Conservation (phyloP, 2,888 invertebrate species). For the Ditula angustiorana region DNA sequence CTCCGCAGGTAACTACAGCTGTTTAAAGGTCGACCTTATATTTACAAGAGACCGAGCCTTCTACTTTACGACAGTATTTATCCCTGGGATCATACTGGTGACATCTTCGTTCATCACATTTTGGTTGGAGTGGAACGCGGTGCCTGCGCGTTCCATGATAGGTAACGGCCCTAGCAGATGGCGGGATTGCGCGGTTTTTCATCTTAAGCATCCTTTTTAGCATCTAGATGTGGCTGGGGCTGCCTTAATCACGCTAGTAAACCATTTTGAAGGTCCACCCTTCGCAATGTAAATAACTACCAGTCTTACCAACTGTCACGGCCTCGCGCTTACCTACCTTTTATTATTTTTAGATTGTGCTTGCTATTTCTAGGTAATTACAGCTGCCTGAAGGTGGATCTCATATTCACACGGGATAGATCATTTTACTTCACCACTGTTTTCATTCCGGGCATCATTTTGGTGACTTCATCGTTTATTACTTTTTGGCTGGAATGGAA, state of each 20-base stretch:
- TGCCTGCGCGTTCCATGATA: constrained; percentile 95
- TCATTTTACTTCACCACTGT: constrained; percentile 99
- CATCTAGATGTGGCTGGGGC: constrained; percentile 75
- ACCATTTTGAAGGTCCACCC: constrained; percentile 62
- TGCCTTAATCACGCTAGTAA: constrained; percentile 76
- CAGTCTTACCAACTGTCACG: constrained; percentile 38
- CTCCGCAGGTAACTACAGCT: constrained; percentile 94
- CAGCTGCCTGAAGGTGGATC: constrained; percentile 97
- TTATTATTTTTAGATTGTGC: constrained; percentile 74
- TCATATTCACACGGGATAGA: constrained; percentile 97
- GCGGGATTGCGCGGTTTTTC: constrained; percentile 53
- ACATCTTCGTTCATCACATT: constrained; percentile 95
- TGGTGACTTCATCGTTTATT: constrained; percentile 98
- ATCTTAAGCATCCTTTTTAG: constrained; percentile 61
- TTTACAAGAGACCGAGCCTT: constrained; percentile 95
- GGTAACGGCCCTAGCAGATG: constrained; percentile 80
- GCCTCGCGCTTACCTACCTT: constrained; percentile 38
- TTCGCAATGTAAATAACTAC: constrained; percentile 60
- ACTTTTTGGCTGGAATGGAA: constrained; percentile 99
- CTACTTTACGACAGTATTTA: constrained; percentile 96
- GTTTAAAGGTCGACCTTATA: constrained; percentile 93
- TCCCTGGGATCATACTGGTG: constrained; percentile 95
- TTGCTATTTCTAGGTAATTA: constrained; percentile 93
- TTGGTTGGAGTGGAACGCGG: constrained; percentile 96
- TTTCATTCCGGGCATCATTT: constrained; percentile 98